These are phyloP conservation scores for Cheirogaleus major DNA, from an alignment of 2,797 vertebrate genomes.

Conservation along the genomic window DNA sequence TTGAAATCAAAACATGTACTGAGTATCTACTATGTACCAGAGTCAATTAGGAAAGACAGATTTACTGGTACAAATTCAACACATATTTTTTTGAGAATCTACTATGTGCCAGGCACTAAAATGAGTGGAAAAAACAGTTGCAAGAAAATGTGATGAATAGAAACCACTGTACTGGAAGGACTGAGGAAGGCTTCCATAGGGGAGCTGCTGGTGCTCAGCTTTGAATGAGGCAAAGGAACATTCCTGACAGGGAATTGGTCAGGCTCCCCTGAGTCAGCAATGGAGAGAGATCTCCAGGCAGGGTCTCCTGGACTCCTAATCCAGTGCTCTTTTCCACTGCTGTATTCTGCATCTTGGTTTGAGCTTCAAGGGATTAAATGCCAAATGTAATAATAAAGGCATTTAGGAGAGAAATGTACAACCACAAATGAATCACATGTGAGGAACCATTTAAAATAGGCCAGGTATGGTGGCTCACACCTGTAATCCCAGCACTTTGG, in stretches of 20 bases:
- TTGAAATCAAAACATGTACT: background rate
- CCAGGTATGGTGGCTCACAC: background rate
- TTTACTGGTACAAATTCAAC: background rate
- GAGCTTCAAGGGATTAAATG: background rate
- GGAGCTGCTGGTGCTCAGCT: background rate
- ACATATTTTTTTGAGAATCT: background rate
- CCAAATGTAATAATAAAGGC: slow-evolving; percentile 60
- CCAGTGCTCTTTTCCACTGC: background rate
- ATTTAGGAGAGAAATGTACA: background rate
- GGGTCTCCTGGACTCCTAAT: background rate
- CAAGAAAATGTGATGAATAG: background rate
- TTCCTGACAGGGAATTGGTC: background rate
- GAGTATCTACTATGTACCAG: background rate
- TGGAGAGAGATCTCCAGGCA: background rate
- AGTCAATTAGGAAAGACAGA: background rate
- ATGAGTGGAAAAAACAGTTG: background rate
- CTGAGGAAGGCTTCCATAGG: background rate
- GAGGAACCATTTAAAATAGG: slow-evolving; percentile 31
- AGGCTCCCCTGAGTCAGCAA: background rate
- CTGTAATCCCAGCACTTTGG: background rate
- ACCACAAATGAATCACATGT: background rate
- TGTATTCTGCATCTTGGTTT: background rate
- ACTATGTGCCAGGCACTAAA: background rate
- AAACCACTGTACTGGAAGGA: background rate
- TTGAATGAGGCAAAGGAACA: background rate